Evolutionary conservation across 2,888 invertebrate genomes (phyloP).

Genomic region (Cataglyphis cursor): DNA sequence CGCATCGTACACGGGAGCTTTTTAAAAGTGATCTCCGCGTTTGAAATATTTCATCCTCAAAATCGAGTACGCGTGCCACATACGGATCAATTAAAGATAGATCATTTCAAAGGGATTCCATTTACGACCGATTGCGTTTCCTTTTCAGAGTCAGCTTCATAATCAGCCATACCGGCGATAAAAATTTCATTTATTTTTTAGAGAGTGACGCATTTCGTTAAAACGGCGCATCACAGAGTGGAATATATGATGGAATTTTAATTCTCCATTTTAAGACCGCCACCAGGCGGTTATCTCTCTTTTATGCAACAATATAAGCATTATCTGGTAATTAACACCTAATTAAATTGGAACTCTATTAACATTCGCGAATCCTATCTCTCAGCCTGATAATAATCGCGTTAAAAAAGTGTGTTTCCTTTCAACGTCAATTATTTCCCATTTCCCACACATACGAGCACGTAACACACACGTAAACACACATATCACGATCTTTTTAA

Average conservation of each 20-base stretch:
- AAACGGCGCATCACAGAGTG: slow-evolving; percentile 7
- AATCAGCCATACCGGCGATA: slow-evolving; percentile 31
- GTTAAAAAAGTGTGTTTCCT: slow-evolving; percentile 8
- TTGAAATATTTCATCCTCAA: slow-evolving; percentile 47
- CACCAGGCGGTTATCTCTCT: background rate
- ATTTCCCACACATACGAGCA: too few species aligned
- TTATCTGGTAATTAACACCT: slow-evolving; percentile 24
- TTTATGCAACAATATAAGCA: slow-evolving; percentile 15
- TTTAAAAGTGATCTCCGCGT: slow-evolving; percentile 36
- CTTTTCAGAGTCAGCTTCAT: background rate
- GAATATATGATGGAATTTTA: slow-evolving; percentile 29
- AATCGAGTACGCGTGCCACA: slow-evolving; percentile 1
- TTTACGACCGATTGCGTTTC: slow-evolving; percentile 22
- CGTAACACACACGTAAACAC: background rate
- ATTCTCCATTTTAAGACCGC: slow-evolving; percentile 29
- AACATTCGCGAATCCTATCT: slow-evolving; percentile 15
- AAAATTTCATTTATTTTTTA: slow-evolving; percentile 39
- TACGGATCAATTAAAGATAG: slow-evolving; percentile 52
- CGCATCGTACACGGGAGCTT: background rate
- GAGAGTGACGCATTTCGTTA: background rate
- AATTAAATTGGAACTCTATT: slow-evolving; percentile 26
- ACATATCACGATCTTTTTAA: background rate
- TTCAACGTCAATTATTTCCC: slow-evolving; percentile 9
- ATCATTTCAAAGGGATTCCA: slow-evolving; percentile 6
- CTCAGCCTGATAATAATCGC: background rate